Evolutionary conservation across 2,113 vertebrate species (phyloP).

Genomic region (Poecilia latipinna): DNA sequence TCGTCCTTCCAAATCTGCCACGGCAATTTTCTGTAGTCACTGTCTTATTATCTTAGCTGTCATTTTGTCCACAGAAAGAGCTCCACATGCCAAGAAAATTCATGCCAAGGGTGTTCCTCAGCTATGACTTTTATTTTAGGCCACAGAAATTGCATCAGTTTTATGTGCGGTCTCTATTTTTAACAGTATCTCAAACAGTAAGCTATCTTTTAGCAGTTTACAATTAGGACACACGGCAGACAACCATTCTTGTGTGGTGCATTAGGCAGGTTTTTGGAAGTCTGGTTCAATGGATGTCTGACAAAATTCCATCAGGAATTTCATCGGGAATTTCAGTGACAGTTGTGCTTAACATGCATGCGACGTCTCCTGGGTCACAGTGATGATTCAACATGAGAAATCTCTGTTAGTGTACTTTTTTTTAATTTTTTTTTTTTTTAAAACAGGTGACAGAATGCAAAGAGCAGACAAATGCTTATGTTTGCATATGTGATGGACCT

Average conservation of each 20-base stretch:
- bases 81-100: constrained; percentile 34
- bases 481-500: constrained; percentile 18
- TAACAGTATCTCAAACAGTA: not conserved
- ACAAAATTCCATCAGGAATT: not conserved
- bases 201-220: not conserved
- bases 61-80: constrained; percentile 35
- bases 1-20: constrained; percentile 53
- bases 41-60: constrained; percentile 70
- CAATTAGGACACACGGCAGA: not conserved
- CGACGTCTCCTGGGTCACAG: constrained; percentile 7
- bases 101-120: constrained; percentile 21
- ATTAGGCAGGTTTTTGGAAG: not conserved
- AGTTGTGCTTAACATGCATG: constrained; percentile 9
- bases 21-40: constrained; percentile 73
- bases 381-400: constrained; percentile 21
- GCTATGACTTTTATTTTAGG: constrained; percentile 9
- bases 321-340: not conserved
- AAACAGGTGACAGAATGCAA: constrained; percentile 16
- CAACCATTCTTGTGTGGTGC: not conserved
- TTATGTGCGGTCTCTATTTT: not conserved
- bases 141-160: constrained; percentile 18
- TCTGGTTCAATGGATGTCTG: not conserved
- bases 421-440: not conserved
- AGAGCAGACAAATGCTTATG: constrained; percentile 51
- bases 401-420: constrained; percentile 16